These are phyloP conservation scores for Dasypolia templi DNA, from an alignment of 2,888 invertebrate species.

Conservation along the genomic window DNA sequence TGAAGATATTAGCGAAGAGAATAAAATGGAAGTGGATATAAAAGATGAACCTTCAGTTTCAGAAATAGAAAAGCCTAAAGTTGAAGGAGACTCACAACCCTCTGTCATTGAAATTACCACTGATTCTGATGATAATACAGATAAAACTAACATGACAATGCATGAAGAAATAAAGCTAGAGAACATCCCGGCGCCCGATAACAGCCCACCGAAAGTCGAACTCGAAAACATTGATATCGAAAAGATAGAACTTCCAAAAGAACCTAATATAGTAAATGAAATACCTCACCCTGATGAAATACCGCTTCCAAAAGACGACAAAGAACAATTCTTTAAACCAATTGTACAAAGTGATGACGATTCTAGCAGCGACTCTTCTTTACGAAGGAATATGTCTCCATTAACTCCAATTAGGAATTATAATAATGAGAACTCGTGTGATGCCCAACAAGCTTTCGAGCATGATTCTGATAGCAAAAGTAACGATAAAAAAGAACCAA, in stretches of 20 bases:
- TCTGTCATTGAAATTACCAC: constrained; percentile 85
- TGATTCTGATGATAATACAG: constrained; percentile 76
- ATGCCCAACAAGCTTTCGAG: constrained; percentile 88
- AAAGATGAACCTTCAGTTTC: constrained; percentile 66
- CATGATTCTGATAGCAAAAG: constrained; percentile 78
- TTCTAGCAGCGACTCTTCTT: constrained; percentile 85
- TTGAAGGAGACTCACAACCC: constrained; percentile 73
- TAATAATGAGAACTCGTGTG: constrained; percentile 87
- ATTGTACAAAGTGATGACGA: constrained; percentile 81
- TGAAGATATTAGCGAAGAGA: constrained; percentile 67
- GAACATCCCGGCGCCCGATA: constrained; percentile 70
- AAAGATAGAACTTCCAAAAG: constrained; percentile 81
- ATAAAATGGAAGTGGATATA: constrained; percentile 74
- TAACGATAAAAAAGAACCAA: constrained; percentile 81
- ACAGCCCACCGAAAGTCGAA: constrained; percentile 87
- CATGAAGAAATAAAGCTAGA: constrained; percentile 84
- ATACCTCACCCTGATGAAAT: constrained; percentile 71
- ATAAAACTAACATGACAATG: constrained; percentile 79
- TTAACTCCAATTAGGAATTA: constrained; percentile 87
- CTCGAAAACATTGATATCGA: constrained; percentile 77
- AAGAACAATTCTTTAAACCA: constrained; percentile 81
- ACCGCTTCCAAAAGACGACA: constrained; percentile 79
- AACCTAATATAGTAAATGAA: constrained; percentile 72
- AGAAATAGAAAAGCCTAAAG: constrained; percentile 49
- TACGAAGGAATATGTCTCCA: constrained; percentile 87